Percentiles rank a stretch among this genome's conserved stretches.
phyloP scores from a whole-genome alignment of 2,888 invertebrate genomes.

The Gortyna flavago region DNA sequence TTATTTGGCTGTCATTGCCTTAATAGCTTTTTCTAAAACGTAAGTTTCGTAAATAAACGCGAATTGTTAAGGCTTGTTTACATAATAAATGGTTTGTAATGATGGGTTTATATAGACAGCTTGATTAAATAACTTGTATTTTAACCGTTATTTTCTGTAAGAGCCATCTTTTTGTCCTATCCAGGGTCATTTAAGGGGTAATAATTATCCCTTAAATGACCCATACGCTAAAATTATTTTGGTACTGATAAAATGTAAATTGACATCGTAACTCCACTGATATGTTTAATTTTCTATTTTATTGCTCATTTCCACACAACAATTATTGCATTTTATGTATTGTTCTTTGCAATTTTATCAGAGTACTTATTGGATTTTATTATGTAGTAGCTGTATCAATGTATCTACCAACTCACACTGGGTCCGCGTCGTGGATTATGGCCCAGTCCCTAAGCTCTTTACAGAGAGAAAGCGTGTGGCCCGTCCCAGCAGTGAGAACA shows the following conservation, averaged over 20 bases:
- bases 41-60: neutral
- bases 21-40: constrained; percentile 35
- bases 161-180: neutral
- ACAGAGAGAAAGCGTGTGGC: too few species aligned
- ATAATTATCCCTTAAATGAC: too few species aligned
- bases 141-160: neutral
- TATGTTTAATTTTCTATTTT: too few species aligned
- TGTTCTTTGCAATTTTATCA: neutral
- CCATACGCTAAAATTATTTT: too few species aligned
- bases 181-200: neutral
- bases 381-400: neutral
- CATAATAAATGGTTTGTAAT: neutral
- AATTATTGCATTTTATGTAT: neutral
- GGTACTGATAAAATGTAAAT: neutral
- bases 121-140: neutral
- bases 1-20: constrained; percentile 45
- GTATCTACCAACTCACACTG: too few species aligned
- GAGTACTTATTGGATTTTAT: neutral
- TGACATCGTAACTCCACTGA: neutral
- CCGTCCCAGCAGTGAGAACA: too few species aligned
- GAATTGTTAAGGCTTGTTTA: constrained; percentile 26
- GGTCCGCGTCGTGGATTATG: too few species aligned
- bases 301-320: too few species aligned
- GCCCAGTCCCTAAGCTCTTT: too few species aligned
- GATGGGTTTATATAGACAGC: neutral